These are phyloP conservation scores for Oryctolagus cuniculus DNA, from an alignment of 2,113 vertebrate species.

Conservation along the genomic window mOryCun1.1 NC_091448.1:29728501-29729000, in stretches of 20 bases:
- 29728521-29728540: not conserved
- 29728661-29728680: not conserved
- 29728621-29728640: not conserved
- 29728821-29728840: not conserved
- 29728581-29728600: too few relatives aligned
- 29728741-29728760: not conserved
- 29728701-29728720: not conserved
- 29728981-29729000: not conserved
- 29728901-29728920: not conserved
- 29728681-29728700: not conserved
- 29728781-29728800: not conserved
- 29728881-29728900: not conserved
- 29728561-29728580: not conserved
- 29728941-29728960: not conserved
- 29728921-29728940: not conserved
- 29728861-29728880: not conserved
- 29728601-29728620: not conserved
- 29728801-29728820: not conserved
- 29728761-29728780: not conserved
- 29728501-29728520: not conserved
- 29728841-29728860: not conserved
- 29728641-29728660: not conserved
- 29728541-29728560: not conserved
- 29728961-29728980: not conserved
- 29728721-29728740: not conserved